Percentiles rank a stretch among this genome's conserved stretches.
Conservation (phyloP, 2,113 vertebrate genomes). For the Elephantulus edwardii region DNA sequence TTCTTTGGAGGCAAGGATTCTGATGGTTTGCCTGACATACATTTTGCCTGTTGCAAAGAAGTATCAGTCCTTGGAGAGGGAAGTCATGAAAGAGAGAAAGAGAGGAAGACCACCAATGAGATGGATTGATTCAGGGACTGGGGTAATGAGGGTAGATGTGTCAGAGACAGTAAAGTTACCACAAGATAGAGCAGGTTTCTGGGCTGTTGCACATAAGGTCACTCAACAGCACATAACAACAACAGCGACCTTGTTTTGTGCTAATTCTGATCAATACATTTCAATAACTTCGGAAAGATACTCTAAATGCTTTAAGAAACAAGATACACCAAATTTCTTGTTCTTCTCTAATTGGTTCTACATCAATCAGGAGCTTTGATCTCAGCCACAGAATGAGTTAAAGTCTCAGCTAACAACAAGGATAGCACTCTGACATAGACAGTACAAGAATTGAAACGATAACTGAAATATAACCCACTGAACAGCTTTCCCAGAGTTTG, state of each 20-base stretch:
- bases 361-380: background rate
- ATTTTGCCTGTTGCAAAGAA: no score
- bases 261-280: background rate
- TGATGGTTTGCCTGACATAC: no score
- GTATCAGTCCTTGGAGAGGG: no score
- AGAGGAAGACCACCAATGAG: no score
- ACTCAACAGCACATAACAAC: no score
- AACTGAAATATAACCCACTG: conserved; percentile 47
- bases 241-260: background rate
- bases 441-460: conserved; percentile 42
- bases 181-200: no score
- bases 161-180: no score
- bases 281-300: background rate
- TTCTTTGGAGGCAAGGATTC: no score
- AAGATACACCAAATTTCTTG: background rate
- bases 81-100: no score
- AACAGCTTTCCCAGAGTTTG: conserved; percentile 36
- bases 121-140: no score
- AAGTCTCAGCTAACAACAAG: background rate
- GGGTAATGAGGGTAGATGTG: no score
- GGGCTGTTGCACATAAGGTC: no score
- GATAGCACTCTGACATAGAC: conserved; percentile 1
- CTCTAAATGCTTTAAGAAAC: background rate
- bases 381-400: background rate
- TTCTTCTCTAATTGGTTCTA: conserved; percentile 26